Conservation (phyloP, 2,888 invertebrate genomes). For the Drosophila mimetica region DNA sequence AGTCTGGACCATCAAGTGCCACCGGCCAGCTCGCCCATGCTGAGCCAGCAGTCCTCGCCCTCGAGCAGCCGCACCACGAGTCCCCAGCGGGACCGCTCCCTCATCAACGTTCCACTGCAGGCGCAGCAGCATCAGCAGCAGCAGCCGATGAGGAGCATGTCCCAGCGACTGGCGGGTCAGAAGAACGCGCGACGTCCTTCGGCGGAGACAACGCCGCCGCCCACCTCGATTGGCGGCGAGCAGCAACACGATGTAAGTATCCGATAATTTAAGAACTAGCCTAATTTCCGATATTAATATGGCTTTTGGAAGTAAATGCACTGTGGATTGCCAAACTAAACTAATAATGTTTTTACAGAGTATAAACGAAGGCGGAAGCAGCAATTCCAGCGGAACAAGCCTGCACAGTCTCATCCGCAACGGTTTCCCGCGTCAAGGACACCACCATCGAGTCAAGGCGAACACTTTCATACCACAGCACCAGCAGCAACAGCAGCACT, state of each 20-base stretch:
- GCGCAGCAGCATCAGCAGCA: constrained; percentile 67
- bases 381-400: constrained; percentile 76
- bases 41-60: constrained; percentile 90
- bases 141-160: constrained; percentile 75
- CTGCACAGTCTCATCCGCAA: constrained; percentile 83
- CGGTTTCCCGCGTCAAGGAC: constrained; percentile 80
- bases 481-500: constrained; percentile 76
- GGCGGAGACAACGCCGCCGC: constrained; percentile 83
- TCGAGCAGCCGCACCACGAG: constrained; percentile 91
- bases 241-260: constrained; percentile 49
- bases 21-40: constrained; percentile 88
- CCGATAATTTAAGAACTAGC: background rate
- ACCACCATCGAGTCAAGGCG: constrained; percentile 82
- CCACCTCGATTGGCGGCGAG: constrained; percentile 55
- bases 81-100: constrained; percentile 85
- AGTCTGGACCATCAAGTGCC: constrained; percentile 82
- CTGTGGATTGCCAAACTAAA: background rate
- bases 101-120: constrained; percentile 59
- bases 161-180: constrained; percentile 73
- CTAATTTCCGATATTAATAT: too few relatives aligned
- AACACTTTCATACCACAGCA: constrained; percentile 80
- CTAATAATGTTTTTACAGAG: constrained; percentile 58
- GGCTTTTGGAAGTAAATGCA: too few relatives aligned
- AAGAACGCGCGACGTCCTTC: constrained; percentile 83
- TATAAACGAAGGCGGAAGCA: constrained; percentile 78